Evolutionary conservation across 2,113 vertebrate species (phyloP).

Genomic region (Puma concolor): DNA sequence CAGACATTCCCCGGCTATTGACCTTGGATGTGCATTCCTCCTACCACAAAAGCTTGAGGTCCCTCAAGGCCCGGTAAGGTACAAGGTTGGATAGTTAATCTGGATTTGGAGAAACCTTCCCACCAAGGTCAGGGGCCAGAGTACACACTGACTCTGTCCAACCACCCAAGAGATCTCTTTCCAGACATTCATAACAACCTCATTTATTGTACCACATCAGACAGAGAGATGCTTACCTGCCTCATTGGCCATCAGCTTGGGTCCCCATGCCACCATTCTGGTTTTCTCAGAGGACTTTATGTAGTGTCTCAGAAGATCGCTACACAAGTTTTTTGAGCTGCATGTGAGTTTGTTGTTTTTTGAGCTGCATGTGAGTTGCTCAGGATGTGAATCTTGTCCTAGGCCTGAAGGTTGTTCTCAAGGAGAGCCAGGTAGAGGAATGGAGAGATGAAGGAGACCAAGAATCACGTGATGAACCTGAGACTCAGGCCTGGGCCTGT

Average conservation of each 20-base stretch:
- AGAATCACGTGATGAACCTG: background rate
- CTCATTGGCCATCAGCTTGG: background rate
- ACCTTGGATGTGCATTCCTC: conserved; percentile 1
- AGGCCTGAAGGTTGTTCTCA: background rate
- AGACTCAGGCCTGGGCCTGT: background rate
- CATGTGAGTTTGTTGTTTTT: background rate
- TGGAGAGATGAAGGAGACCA: background rate
- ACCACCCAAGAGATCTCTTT: background rate
- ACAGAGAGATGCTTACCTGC: background rate
- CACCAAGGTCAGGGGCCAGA: background rate
- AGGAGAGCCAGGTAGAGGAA: background rate
- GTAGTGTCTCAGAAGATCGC: background rate
- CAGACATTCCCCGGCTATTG: conserved; percentile 70
- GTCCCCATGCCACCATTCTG: background rate
- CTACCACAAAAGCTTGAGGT: conserved; percentile 24
- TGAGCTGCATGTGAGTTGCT: background rate
- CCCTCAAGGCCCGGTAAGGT: conserved; percentile 58
- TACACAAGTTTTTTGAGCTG: background rate
- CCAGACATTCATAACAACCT: background rate
- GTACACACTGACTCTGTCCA: background rate
- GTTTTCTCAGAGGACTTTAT: background rate
- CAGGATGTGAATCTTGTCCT: background rate
- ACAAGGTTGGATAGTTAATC: background rate
- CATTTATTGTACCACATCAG: background rate
- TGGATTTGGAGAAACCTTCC: background rate